These are phyloP conservation scores for Parnassius smintheus DNA, from an alignment of 2,888 invertebrate species.

Conservation along the genomic window DNA sequence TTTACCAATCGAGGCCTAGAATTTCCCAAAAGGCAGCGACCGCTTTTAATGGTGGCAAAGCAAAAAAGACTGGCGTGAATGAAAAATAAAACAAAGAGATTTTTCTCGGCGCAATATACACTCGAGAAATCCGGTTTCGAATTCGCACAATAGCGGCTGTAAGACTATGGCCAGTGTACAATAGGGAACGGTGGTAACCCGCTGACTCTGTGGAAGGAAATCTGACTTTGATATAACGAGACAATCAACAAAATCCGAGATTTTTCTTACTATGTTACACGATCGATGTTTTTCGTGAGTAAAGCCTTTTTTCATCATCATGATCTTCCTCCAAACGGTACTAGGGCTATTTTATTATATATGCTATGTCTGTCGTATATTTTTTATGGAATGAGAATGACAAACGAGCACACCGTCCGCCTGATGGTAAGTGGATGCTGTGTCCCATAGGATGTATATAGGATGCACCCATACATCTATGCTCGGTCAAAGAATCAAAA, in stretches of 20 bases:
- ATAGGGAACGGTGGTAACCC: not conserved
- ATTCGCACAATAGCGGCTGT: not conserved
- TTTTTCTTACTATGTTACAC: not conserved
- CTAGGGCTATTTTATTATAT: no score
- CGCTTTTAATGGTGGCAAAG: conserved; percentile 1
- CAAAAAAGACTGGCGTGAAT: conserved; percentile 2
- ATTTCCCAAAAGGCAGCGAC: conserved; percentile 4
- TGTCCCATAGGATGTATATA: no score
- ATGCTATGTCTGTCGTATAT: no score
- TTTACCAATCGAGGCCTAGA: not conserved
- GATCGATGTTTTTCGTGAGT: not conserved
- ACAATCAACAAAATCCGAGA: not conserved
- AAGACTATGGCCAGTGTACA: conserved; percentile 1
- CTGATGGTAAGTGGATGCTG: no score
- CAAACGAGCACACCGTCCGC: no score
- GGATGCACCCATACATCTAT: no score
- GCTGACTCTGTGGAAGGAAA: not conserved
- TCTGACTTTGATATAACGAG: conserved; percentile 15
- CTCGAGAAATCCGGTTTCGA: conserved; percentile 19
- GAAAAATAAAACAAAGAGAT: conserved; percentile 5
- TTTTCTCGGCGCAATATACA: conserved; percentile 14
- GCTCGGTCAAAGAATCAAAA: no score
- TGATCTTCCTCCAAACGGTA: not conserved
- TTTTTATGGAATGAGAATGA: no score
- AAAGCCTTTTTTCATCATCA: not conserved